Evolutionary conservation across 2,888 invertebrate species (phyloP), one percentile per base, ranked within the genome.

Genomic region (Eurois occulta): DNA sequence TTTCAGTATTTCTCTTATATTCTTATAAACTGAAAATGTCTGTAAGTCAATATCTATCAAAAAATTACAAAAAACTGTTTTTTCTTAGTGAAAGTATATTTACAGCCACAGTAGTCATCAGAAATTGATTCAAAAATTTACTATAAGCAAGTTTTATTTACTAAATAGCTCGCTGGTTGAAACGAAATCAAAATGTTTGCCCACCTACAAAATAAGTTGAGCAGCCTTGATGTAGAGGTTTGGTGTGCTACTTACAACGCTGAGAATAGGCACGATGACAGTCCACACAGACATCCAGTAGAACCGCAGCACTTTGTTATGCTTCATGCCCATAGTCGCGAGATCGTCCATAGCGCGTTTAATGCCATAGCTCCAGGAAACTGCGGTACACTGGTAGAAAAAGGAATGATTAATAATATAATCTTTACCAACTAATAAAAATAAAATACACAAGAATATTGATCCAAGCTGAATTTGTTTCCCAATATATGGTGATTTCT

Each of bases 221-320:
- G n/a, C n/a, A n/a, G n/a, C n/a, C n/a, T n/a, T n/a, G n/a, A n/a
- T n/a, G n/a, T n/a, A 18, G 46, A n/a, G 24, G 0, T 55, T 55
- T 6, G 58, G 16, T 58, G 28, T 24, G 52, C 24, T 52, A 52
- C 52, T 97, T 95, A 98, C 98, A 91, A 98, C 60, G 81, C 98
- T 97, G 46, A 97, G 97, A 28, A 97, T 62, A 4, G 99, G 99
- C 24, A 98, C 97, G 1, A 98, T 92, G 75, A 97, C 95, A 41
- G 97, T 97, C 98, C 98, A 99, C 65, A 97, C 97, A 35, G 97
- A 89, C 94, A 97, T 97, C 99, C 99, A 99, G 90, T 98, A 98
- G 81, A 95, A 95, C 58, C 95, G 94, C 10, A 97, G 95, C 1
- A 97, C 92, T 77, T 95, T 97, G 81, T 97, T 97, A 55, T 98